Percentiles rank a stretch among this genome's conserved stretches.
Evolutionary conservation across 2,797 vertebrate genomes (phyloP).

Genomic region (Enteromius treurensis): DNA sequence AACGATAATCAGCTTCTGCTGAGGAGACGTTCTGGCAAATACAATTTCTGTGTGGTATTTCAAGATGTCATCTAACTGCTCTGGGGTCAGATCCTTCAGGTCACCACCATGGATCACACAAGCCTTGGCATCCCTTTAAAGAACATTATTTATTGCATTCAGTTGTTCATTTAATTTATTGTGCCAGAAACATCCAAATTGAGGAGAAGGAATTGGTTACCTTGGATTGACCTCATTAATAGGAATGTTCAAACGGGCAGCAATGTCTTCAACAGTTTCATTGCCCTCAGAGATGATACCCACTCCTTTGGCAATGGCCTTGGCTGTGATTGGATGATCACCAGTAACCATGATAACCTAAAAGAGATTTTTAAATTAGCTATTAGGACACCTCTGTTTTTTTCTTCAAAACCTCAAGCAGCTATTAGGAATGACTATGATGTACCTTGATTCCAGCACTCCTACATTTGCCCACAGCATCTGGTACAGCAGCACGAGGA

Average conservation of each 20-base stretch:
- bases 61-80: constrained; percentile 91
- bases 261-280: constrained; percentile 94
- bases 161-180: not conserved
- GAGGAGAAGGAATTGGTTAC: constrained; percentile 68
- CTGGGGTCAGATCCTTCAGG: constrained; percentile 87
- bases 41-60: constrained; percentile 94
- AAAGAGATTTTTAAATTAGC: not conserved
- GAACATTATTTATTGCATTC: too few species aligned
- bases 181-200: not conserved
- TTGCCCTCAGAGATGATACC: constrained; percentile 98
- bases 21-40: constrained; percentile 94
- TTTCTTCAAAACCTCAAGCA: not conserved
- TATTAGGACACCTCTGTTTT: not conserved
- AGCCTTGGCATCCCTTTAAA: constrained; percentile 91
- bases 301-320: constrained; percentile 96
- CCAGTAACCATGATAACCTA: constrained; percentile 99
- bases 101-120: constrained; percentile 94
- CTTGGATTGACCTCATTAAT: constrained; percentile 94
- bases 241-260: constrained; percentile 93
- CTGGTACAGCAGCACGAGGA: constrained; percentile 86
- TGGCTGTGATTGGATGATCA: constrained; percentile 97
- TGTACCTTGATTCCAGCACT: constrained; percentile 88
- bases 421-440: not conserved
- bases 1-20: constrained; percentile 96
- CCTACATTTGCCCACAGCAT: constrained; percentile 88